These are phyloP conservation scores for Tachypleus tridentatus DNA, from an alignment of 1,140 invertebrate genomes.

Conservation along the genomic window DNA sequence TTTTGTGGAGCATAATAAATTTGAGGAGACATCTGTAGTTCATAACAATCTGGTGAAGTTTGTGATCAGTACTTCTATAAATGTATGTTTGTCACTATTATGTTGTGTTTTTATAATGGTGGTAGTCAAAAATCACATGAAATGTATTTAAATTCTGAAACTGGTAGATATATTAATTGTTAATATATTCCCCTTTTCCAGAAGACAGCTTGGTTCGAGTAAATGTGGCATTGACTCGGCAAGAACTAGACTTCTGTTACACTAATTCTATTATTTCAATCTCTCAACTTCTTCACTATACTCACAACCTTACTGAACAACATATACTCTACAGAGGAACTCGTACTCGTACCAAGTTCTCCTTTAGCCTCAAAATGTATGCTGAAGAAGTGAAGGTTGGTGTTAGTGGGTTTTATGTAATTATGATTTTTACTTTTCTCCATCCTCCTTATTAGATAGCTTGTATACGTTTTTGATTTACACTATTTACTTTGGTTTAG, in stretches of 20 bases:
- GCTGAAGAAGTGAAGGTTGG: constrained; percentile 35
- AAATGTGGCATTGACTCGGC: constrained; percentile 29
- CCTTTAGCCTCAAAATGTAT: constrained; percentile 37
- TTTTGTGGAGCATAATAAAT: no score
- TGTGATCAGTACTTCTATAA: no score
- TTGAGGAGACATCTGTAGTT: no score
- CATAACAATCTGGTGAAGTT: no score
- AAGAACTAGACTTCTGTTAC: constrained; percentile 34
- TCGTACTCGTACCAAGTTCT: constrained; percentile 32
- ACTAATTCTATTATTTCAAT: constrained; percentile 19
- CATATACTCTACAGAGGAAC: constrained; percentile 29
- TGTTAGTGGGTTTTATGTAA: constrained; percentile 1
- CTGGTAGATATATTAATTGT: constrained; percentile 2
- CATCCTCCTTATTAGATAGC: not conserved
- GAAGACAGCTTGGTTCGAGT: constrained; percentile 30
- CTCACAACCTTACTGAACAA: constrained; percentile 17
- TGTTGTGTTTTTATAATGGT: no score
- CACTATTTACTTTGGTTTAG: not conserved
- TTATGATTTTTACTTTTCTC: not conserved
- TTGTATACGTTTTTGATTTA: not conserved
- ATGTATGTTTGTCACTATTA: no score
- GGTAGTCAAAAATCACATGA: not conserved
- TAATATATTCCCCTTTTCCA: constrained; percentile 20
- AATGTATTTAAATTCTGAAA: not conserved
- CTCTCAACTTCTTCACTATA: constrained; percentile 22